phyloP scores from a whole-genome alignment of 2,113 vertebrate species.

The Carlito syrichta region DNA sequence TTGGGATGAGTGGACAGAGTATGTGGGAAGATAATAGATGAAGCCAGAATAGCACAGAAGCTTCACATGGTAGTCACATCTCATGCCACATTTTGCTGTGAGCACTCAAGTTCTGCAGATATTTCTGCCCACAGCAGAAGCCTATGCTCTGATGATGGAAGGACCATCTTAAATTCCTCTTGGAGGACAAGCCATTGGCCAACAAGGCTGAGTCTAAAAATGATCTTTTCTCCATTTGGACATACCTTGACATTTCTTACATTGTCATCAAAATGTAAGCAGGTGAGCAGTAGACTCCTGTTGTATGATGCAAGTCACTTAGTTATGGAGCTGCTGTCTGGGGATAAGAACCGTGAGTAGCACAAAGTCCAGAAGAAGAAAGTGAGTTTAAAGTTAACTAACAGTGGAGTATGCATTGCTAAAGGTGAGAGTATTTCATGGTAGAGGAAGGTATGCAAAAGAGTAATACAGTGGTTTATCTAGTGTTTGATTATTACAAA shows the following conservation, averaged over 20 bases:
- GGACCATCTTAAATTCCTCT: neutral
- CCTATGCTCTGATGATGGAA: fast-evolving
- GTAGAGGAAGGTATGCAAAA: no score
- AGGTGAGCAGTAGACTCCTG: neutral
- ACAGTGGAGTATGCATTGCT: neutral
- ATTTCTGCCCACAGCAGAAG: neutral
- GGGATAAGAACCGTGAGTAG: neutral
- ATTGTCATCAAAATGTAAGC: neutral
- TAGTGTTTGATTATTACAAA: neutral
- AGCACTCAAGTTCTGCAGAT: no score
- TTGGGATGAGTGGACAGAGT: no score
- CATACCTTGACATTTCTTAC: neutral
- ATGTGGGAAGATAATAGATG: neutral
- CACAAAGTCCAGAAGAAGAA: neutral
- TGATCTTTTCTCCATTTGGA: neutral
- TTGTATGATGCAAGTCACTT: no score
- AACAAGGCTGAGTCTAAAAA: neutral
- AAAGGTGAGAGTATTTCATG: neutral
- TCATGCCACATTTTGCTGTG: neutral
- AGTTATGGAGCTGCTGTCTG: neutral
- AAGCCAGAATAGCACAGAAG: neutral
- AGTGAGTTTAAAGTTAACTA: fast-evolving
- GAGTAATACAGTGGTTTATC: neutral
- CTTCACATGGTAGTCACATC: neutral
- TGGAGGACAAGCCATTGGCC: neutral